Conservation (phyloP, 2,888 invertebrate species). For the Anthophora plumipes region DNA sequence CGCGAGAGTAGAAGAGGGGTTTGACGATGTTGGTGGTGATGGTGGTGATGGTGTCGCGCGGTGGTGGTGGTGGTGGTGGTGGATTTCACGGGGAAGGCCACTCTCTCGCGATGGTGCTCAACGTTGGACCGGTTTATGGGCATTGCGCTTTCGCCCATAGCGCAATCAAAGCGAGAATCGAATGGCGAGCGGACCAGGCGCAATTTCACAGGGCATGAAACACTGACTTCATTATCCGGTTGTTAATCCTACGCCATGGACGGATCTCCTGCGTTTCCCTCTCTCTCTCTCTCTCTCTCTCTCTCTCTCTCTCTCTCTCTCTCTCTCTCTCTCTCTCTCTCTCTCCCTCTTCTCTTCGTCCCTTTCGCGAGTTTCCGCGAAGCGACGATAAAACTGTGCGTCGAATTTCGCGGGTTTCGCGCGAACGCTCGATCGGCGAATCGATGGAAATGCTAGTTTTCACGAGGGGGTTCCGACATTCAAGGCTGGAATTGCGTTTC, state of each 20-base stretch:
- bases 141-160: slow-evolving; percentile 77
- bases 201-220: slow-evolving; percentile 84
- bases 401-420: slow-evolving; percentile 34
- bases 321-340: no score
- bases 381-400: slow-evolving; percentile 1
- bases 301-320: no score
- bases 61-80: background rate
- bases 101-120: slow-evolving; percentile 62
- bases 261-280: slow-evolving; percentile 29
- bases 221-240: slow-evolving; percentile 85
- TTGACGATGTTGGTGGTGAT: no score
- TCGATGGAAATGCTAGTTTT: slow-evolving; percentile 6
- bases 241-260: slow-evolving; percentile 81
- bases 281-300: no score
- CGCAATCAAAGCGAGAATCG: slow-evolving; percentile 83
- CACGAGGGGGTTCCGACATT: background rate
- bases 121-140: slow-evolving; percentile 74
- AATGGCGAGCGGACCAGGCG: slow-evolving; percentile 80
- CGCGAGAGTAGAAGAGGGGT: slow-evolving; percentile 7
- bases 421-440: slow-evolving; percentile 7
- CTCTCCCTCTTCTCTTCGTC: slow-evolving; percentile 9
- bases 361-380: slow-evolving; percentile 21
- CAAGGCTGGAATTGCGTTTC: background rate
- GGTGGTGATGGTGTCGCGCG: no score
- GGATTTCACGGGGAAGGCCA: slow-evolving; percentile 33